Evolutionary conservation across 1,140 invertebrate species (phyloP).

Genomic region (Pomacea maculata): DNA sequence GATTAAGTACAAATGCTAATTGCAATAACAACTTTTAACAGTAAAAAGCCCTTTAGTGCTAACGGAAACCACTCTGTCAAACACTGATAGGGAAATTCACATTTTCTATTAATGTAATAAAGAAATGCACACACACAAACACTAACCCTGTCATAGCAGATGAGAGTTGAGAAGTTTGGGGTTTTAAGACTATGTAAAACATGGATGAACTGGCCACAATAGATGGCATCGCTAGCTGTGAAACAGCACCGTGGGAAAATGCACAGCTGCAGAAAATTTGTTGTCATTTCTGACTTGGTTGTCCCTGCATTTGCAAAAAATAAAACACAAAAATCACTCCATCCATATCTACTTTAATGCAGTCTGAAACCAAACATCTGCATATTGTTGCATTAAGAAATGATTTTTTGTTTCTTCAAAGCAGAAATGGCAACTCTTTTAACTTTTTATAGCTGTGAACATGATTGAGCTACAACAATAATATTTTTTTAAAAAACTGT

Average conservation of each 20-base stretch:
- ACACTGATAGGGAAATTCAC: too few relatives aligned
- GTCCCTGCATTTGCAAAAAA: conserved; percentile 70
- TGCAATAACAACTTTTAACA: too few relatives aligned
- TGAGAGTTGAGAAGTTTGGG: conserved; percentile 95
- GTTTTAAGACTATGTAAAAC: conserved; percentile 95
- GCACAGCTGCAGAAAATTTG: conserved; percentile 91
- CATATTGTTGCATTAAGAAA: not conserved
- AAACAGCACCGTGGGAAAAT: conserved; percentile 96
- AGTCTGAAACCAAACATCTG: not conserved
- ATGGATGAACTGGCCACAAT: conserved; percentile 97
- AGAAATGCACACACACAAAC: not conserved
- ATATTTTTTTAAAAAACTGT: too few relatives aligned
- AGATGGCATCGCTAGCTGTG: conserved; percentile 93
- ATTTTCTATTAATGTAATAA: too few relatives aligned
- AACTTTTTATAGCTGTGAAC: not conserved
- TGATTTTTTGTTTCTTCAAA: not conserved
- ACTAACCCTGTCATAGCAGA: conserved; percentile 94
- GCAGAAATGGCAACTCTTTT: not conserved
- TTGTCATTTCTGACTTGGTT: conserved; percentile 95
- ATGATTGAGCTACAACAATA: not conserved
- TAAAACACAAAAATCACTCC: too few relatives aligned
- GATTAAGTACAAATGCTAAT: too few relatives aligned
- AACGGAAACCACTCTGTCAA: too few relatives aligned
- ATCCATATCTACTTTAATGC: too few relatives aligned
- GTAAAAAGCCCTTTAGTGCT: too few relatives aligned